Evolutionary conservation across 2,888 invertebrate species (phyloP), one percentile per base, ranked within the genome.

Genomic region (Drosophila nigricruria): DNA sequence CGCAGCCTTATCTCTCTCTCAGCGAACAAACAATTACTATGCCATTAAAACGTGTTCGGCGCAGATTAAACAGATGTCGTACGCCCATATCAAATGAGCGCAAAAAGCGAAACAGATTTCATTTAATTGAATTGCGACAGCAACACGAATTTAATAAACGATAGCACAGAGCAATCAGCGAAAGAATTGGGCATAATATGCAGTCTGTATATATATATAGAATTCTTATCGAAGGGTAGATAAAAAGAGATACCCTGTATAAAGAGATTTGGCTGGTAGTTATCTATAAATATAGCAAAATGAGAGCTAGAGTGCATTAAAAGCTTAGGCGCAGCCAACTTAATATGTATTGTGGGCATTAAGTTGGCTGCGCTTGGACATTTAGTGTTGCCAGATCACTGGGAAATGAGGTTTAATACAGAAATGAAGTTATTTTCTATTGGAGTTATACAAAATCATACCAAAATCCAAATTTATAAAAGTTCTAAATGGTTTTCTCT

Each of bases 81-180:
- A 12, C 68, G 53, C 49, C 27, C 32, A 34, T 56, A 50, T 63
- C 62, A 63, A 59, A 49, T 66, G 42, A 16, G 50, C 60, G 56
- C 9, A 58, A 47, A 58, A 27, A 47, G 54, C 62, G 59, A 68
- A 18, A n/a, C 45, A 64, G 63, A 65, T 75, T 79, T 73, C 60
- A 53, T 77, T 85, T 82, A 88, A 86, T 88, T 88, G 86, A 85
- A 84, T 76, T 77, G 75, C 67, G 69, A 70, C 70, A 70, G 70
- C 65, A 69, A 66, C 68, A 71, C 45, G 66, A 60, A 65, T 71
- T 78, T 65, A 76, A 78, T 79, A 70, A 67, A 75, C 70, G 85
- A 84, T 82, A 73, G 62, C 68, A 12, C 18, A 18, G 49, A 49
- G 30, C 30, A 49, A 49, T 49, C 49, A 49, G 30, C 27, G 18